These are phyloP conservation scores for Polypedilum vanderplanki DNA, from an alignment of 1,140 invertebrate genomes.

Conservation along the genomic window DNA sequence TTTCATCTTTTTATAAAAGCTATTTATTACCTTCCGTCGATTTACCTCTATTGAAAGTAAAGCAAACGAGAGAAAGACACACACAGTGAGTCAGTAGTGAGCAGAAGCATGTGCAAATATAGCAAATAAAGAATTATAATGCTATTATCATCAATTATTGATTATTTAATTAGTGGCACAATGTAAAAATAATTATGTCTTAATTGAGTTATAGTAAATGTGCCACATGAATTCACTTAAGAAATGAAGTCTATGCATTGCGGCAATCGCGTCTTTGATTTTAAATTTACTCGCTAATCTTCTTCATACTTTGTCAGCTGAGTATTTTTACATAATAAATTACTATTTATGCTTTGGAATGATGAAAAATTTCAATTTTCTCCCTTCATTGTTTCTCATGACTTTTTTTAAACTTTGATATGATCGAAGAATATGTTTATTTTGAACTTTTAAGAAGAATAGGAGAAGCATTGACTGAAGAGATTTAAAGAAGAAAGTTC, in stretches of 20 bases:
- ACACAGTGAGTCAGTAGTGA: background rate
- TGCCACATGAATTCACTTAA: background rate
- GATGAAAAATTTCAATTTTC: no score
- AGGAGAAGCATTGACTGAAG: no score
- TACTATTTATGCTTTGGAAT: no score
- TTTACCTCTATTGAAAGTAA: background rate
- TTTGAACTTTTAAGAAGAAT: no score
- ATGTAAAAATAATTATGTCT: slow-evolving; percentile 21
- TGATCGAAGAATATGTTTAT: no score
- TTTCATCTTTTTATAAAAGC: background rate
- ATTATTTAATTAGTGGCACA: slow-evolving; percentile 26
- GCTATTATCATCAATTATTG: slow-evolving; percentile 28
- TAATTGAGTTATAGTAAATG: slow-evolving; percentile 25
- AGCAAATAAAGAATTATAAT: slow-evolving; percentile 20
- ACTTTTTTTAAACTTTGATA: no score
- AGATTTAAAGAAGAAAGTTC: background rate
- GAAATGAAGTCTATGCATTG: background rate
- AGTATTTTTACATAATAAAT: no score
- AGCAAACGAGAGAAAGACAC: background rate
- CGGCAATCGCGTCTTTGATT: background rate
- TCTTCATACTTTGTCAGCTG: background rate
- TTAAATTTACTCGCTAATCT: background rate
- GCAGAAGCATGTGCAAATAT: slow-evolving; percentile 16
- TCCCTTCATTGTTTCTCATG: no score
- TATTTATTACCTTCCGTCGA: background rate